Base-by-base conservation (phyloP, 2,113 vertebrate genomes). In the Nycticebus coucang region DNA sequence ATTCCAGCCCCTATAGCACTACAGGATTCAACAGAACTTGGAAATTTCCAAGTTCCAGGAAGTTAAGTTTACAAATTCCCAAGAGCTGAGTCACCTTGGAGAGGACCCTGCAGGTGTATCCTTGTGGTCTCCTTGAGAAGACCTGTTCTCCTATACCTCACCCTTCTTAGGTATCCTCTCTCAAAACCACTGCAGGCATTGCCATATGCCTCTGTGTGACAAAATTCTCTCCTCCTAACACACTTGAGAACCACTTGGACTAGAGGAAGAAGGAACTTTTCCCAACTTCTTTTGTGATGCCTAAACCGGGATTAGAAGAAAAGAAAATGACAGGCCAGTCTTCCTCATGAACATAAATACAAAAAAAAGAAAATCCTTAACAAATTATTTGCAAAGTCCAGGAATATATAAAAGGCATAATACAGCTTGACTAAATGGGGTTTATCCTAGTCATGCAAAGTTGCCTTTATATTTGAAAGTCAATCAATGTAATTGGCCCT, bases 401-500 rank as follows among this genome's bases (percentile, higher is more conserved):
- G 13, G 22, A 55, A 55, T 79, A 77, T 83, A 77, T 77, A 41
- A 78, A 82, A 91, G 91, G 69, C 4, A 28, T 82, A 86, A 69
- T 91, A 35, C 24, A 91, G 26, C 60, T 86, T 75, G 57, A 86
- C 59, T 81, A 77, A 83, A 24, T 91, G 79, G 21, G 79, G 6
- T 95, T 57, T 95, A 87, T 91, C 35, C 22, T 45, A 66, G n/a
- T 14, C 86, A 45, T 87, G 77, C n/a, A 91, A 91, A 64, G 30
- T 91, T 45, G 19, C 28, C 71, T 87, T 80, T 87, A 95, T 17
- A 57, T 95, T 91, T 91, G 66, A 81, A 84, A 94, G 35, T 84
- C 87, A 41, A 21, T 85, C 28, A 33, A 50, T 84, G 18, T 45
- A 84, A n/a, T 82, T 78, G 91, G 57, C 41, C n/a, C 64, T 71